Base-by-base conservation (phyloP, 92 coral and sea anemone species). In the Plumapathes pennacea region DNA sequence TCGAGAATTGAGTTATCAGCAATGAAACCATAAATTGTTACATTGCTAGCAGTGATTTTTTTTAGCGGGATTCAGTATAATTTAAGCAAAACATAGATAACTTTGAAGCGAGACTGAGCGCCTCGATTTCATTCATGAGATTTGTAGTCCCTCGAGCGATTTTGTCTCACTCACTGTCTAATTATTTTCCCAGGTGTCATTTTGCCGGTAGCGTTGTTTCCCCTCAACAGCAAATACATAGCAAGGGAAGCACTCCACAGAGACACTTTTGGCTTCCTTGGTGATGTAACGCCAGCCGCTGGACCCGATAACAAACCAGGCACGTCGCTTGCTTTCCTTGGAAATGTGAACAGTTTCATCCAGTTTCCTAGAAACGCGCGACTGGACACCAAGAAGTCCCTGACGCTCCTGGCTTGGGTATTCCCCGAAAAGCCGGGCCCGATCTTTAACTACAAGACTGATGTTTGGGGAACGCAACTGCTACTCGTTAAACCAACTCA, bases 391-490 rank as follows among this genome's bases (percentile, higher is more conserved):
- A 81, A 54, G 18, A 54, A 69, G 10, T 66, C 82, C 2, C 42
- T 81, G 21, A 59, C 71, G 5, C n/a, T 81, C 21, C 63, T 81
- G 21, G 77, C 72, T 17, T 39, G 80, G 55, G 66, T 81, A 12
- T 58, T 17, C 25, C 76, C 76, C 10, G 78, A 74, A 44, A 64
- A 58, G 49, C 68, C 64, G 7, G 88, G 88, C 24, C 88, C 88
- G 2, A 62, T 81, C 23, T 74, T 73, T 45, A 74, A 73, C 53
- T 81, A 64, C 54, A 60, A 73, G 42, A 48, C 40, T 17, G 73
- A 81, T 22, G 88, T 81, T 1, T 81, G 82, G 82, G 88, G 88
- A 3, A 41, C 71, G 32, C 78, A 81, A 38, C 54, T 67, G 19
- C 74, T 81, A 82, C 45, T 81, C 0, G 77, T 71, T 4, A 70